These are phyloP conservation scores for Acropternis orthonyx DNA, from an alignment of 2,797 vertebrate species.

Conservation along the genomic window DNA sequence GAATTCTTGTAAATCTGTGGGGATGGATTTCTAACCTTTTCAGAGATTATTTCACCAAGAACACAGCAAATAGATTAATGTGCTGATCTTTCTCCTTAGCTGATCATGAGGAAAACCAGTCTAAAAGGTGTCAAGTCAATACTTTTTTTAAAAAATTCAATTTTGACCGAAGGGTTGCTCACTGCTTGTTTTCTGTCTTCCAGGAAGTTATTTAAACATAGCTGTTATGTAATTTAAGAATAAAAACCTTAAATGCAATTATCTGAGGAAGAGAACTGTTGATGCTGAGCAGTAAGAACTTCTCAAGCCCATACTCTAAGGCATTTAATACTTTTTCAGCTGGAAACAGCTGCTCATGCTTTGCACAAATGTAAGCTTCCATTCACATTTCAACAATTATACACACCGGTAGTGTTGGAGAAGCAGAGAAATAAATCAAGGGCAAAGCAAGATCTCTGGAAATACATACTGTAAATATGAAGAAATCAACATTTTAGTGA, in stretches of 20 bases:
- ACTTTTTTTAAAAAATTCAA: not conserved
- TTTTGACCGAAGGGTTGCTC: slow-evolving; percentile 13
- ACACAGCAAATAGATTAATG: not conserved
- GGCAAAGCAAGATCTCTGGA: not conserved
- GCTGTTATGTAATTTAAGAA: not conserved
- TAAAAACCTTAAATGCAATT: slow-evolving; percentile 34
- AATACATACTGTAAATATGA: not conserved
- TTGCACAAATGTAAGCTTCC: not conserved
- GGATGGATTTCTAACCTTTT: not conserved
- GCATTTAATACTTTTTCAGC: not conserved
- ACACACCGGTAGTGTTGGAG: not conserved
- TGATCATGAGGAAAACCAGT: slow-evolving; percentile 26
- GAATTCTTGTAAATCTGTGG: not conserved
- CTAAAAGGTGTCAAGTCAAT: not conserved
- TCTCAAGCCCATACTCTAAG: not conserved
- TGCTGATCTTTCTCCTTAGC: not conserved
- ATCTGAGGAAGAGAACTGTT: not conserved
- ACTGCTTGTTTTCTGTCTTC: not conserved
- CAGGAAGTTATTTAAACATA: slow-evolving; percentile 9
- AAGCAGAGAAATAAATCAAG: not conserved
- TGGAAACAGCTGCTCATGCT: not conserved
- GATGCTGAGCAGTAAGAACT: not conserved
- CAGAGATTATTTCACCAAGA: not conserved
- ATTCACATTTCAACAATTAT: not conserved
- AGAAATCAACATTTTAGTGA: not conserved